A percentile compares a stretch with the other conserved stretches of the same genome.
Evolutionary conservation across 2,888 invertebrate genomes (phyloP).

Genomic region (Microdon myrmicae): DNA sequence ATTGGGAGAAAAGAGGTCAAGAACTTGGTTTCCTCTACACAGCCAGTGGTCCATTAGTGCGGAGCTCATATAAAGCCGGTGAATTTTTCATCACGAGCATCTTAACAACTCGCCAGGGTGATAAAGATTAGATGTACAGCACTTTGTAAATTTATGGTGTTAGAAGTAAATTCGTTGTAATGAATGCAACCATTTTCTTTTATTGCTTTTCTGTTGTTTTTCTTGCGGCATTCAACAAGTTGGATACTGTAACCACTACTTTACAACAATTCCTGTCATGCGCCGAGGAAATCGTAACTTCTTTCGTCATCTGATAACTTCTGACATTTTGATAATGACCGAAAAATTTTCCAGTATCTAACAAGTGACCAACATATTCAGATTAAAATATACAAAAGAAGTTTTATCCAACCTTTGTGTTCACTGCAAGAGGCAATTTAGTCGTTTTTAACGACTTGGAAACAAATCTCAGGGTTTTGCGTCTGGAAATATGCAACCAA

Average conservation of each 20-base stretch:
- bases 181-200: no score
- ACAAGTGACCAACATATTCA: conserved; percentile 17
- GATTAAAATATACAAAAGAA: no score
- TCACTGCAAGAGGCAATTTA: background rate
- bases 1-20: conserved; percentile 85
- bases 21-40: conserved; percentile 94
- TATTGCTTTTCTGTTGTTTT: conserved; percentile 24
- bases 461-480: conserved; percentile 2
- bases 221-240: conserved; percentile 43
- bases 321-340: conserved; percentile 11
- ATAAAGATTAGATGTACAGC: conserved; percentile 1
- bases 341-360: conserved; percentile 22
- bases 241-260: conserved; percentile 3
- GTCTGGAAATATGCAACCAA: conserved; percentile 52
- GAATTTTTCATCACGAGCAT: conserved; percentile 90
- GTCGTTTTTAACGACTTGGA: background rate
- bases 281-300: conserved; percentile 32
- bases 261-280: conserved; percentile 13
- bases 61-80: conserved; percentile 98
- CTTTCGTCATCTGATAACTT: conserved; percentile 17
- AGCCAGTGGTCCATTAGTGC: conserved; percentile 95
- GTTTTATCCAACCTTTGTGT: no score
- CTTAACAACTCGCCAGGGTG: conserved; percentile 70
- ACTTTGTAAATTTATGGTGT: conserved; percentile 27
- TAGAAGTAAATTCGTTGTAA: no score